A percentile compares a stretch with the other conserved stretches of the same genome.
Conservation (phyloP, 2,888 invertebrate genomes). For the Brenthis hecate region DNA sequence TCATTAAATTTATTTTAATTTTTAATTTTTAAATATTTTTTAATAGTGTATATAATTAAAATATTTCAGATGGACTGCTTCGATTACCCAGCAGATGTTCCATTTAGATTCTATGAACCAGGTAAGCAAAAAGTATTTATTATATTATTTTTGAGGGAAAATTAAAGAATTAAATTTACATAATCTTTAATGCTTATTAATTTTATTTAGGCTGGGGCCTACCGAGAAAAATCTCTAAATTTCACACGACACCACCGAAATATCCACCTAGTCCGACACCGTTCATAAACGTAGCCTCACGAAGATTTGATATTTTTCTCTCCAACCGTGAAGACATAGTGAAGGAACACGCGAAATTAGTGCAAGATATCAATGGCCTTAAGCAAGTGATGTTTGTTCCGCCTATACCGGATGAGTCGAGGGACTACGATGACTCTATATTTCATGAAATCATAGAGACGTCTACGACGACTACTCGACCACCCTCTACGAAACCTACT, state of each 20-base stretch:
- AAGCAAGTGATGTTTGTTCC: conserved; percentile 64
- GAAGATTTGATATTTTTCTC: conserved; percentile 50
- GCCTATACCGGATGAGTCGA: conserved; percentile 59
- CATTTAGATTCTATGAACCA: conserved; percentile 43
- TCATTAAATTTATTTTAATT: too few species aligned
- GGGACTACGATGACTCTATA: conserved; percentile 72
- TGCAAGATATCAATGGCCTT: conserved; percentile 73
- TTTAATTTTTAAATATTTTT: too few species aligned
- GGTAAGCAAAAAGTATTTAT: conserved; percentile 45
- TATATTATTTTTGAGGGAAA: too few species aligned
- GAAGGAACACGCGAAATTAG: conserved; percentile 74
- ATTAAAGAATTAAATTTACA: too few species aligned
- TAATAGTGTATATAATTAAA: not conserved
- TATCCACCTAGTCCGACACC: conserved; percentile 35
- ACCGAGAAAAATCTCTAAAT: conserved; percentile 38
- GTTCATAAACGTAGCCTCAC: conserved; percentile 34
- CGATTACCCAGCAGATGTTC: conserved; percentile 51
- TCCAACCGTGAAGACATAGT: conserved; percentile 58
- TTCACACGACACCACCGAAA: conserved; percentile 44
- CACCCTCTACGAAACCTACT: conserved; percentile 39
- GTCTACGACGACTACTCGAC: conserved; percentile 52
- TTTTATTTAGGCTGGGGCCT: conserved; percentile 47
- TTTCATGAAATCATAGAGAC: conserved; percentile 72
- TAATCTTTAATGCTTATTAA: not conserved
- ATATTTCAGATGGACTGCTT: conserved; percentile 66